phyloP scores from a whole-genome alignment of 2,797 vertebrate species.

The Takifugu ocellatus region DNA sequence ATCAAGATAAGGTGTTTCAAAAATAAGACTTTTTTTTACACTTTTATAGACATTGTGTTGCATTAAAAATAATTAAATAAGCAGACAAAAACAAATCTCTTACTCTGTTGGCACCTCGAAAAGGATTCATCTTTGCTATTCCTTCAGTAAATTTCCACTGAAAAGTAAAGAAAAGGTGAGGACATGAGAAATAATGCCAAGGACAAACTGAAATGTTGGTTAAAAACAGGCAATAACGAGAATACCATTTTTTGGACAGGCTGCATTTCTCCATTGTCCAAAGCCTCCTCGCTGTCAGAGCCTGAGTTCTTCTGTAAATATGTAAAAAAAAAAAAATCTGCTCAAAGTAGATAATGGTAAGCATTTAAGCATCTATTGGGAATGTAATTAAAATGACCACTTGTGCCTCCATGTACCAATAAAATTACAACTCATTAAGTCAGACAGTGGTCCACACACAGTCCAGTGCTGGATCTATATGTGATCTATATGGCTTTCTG shows the following conservation, averaged over 20 bases:
- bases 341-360: too few relatives aligned
- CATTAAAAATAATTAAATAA: not conserved
- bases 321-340: too few relatives aligned
- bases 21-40: not conserved
- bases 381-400: too few relatives aligned
- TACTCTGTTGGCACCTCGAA: constrained; percentile 54
- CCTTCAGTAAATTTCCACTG: constrained; percentile 51
- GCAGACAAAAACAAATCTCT: not conserved
- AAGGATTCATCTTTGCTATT: constrained; percentile 57
- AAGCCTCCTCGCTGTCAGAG: constrained; percentile 30
- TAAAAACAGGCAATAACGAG: not conserved
- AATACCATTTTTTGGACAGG: constrained; percentile 53
- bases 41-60: not conserved
- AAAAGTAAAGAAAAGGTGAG: not conserved
- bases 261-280: constrained; percentile 30
- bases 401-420: too few relatives aligned
- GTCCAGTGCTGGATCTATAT: too few relatives aligned
- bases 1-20: constrained; percentile 19
- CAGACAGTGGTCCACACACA: too few relatives aligned
- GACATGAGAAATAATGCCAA: not conserved
- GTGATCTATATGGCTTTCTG: not conserved
- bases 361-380: too few relatives aligned
- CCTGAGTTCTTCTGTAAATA: constrained; percentile 36
- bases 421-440: too few relatives aligned
- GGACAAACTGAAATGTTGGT: not conserved